Evolutionary conservation across 2,113 vertebrate species (phyloP), one percentile per base, ranked within the genome.

Genomic region (Heterotilapia buettikoferi): DNA sequence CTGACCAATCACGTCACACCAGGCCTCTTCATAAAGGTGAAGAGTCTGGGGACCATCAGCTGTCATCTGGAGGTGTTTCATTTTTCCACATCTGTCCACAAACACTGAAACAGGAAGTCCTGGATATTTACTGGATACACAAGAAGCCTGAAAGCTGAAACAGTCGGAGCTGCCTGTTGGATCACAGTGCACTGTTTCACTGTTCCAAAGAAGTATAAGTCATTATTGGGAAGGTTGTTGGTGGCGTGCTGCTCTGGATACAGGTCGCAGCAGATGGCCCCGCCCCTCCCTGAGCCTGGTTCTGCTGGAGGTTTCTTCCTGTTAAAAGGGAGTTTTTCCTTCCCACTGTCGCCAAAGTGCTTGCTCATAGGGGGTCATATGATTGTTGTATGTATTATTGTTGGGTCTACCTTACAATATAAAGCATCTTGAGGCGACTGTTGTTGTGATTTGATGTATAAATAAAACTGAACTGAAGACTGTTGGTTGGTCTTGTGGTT

Each of bases 311-410:
- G 31, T 36, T 66, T 66, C 31, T 66, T 36, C 18, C 61, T 66
- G 31, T 36, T 36, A 0, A 66, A 66, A 66, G 18, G 31, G 31
- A 66, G 18, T 66, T 66, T 12, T 36, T 36, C 9, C 59, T n/a
- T 3, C 31, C 31, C 31, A 12, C 61, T 66, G 61, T 66, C 1
- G 0, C 18, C 31, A 36, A 12, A 36, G 59, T 36, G 18, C 9
- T 38, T 36, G 59, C 6, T 63, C 31, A 66, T 1, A 66, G 18
- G 18, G 31, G 31, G 10, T 5, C 31, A 66, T 0, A 0, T 66
- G 61, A 3, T 38, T 2, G 61, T 66, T 66, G 59, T 7, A 1
- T 63, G 29, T 63, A 63, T n/a, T 5, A n/a, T n/a, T 36, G 59
- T n/a, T 36, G 9, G 59, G 9, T n/a, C 59, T 11, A 1, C 31